Conservation (phyloP, 2,113 vertebrate genomes). For the Hipposideros armiger region DNA sequence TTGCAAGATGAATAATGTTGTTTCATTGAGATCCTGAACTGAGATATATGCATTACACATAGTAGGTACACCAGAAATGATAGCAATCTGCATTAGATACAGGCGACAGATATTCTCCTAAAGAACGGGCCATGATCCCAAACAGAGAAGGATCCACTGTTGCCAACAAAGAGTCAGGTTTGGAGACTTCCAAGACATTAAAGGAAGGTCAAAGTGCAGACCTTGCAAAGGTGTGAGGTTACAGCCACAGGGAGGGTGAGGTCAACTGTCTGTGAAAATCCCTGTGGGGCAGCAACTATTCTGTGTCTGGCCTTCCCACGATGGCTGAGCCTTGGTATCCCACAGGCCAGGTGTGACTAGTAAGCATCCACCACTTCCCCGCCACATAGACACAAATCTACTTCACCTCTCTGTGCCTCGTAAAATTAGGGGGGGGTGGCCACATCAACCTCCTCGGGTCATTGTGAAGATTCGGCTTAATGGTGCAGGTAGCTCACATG, state of each 20-base stretch:
- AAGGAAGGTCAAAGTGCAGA: neutral
- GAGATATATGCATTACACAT: rapidly evolving
- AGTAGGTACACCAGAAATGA: rapidly evolving
- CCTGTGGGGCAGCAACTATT: neutral
- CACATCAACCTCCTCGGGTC: rapidly evolving
- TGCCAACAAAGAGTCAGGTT: neutral
- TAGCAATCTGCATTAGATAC: neutral
- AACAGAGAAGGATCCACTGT: neutral
- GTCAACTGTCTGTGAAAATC: neutral
- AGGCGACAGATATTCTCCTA: neutral
- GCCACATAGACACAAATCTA: neutral
- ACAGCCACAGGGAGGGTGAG: neutral
- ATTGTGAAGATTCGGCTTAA: rapidly evolving
- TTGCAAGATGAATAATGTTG: neutral
- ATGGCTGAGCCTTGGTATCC: rapidly evolving
- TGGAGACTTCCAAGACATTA: neutral
- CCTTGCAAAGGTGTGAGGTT: neutral
- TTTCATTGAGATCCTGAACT: neutral
- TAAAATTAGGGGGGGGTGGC: neutral
- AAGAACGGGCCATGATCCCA: neutral
- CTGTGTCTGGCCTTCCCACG: neutral
- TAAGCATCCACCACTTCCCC: neutral
- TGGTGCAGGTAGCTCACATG: rapidly evolving
- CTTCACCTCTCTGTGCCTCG: neutral
- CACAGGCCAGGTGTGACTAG: neutral